A percentile compares a stretch with the other conserved stretches of the same genome.
Evolutionary conservation across 2,797 vertebrate genomes (phyloP).

Genomic region (Diglossa cyanea): DNA sequence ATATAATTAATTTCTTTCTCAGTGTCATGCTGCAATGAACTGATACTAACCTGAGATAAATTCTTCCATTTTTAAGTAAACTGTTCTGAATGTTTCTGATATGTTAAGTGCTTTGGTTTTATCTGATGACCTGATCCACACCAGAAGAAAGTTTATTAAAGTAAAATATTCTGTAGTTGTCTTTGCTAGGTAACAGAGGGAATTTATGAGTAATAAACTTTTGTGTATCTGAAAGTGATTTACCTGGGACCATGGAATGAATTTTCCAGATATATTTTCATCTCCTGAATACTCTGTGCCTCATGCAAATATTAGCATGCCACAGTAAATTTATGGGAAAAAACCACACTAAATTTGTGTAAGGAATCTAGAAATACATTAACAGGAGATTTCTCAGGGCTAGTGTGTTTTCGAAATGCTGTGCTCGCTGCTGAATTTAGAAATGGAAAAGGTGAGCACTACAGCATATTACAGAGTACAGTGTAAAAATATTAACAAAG

Average conservation of each 20-base stretch:
- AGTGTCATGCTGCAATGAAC: neutral
- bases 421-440: neutral
- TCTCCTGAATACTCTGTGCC: neutral
- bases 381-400: neutral
- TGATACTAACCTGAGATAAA: constrained; percentile 33
- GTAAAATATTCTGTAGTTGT: neutral
- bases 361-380: neutral
- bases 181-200: constrained; percentile 10
- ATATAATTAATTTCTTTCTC: neutral
- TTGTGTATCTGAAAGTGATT: neutral
- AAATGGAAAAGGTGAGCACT: neutral
- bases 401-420: neutral
- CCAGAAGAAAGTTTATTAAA: neutral
- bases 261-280: constrained; percentile 36
- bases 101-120: neutral
- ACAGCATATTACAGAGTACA: neutral
- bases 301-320: neutral
- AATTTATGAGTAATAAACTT: neutral
- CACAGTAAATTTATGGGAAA: neutral
- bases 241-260: neutral
- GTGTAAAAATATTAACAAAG: neutral
- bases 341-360: neutral
- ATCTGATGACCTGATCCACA: constrained; percentile 1
- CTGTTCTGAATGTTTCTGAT: neutral
- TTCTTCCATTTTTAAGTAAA: neutral